Evolutionary conservation across 2,113 vertebrate species (phyloP), one percentile per base, ranked within the genome.

Genomic region (Nycticebus coucang): DNA sequence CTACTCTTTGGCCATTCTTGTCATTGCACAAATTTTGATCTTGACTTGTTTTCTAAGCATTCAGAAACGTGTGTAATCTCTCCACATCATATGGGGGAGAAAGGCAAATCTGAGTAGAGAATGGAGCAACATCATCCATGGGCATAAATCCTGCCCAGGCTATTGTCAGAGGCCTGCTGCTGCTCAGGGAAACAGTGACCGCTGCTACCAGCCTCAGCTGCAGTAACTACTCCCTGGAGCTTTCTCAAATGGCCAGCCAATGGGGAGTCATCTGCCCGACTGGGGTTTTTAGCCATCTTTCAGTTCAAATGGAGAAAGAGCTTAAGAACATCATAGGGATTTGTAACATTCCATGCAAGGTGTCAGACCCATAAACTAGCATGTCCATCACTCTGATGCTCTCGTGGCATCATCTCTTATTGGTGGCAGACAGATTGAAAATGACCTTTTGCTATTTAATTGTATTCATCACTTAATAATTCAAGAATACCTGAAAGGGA

Each of bases 381-480:
- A 8, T 55, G 93, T 96, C 94, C 55, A n/a, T 92, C 7, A 22
- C 5, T 13, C 68, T 5, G 1, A 7, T 10, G 33, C 2, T 0
- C 68, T 18, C 30, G 0, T 59, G 72, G 87, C 41, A 75, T 84
- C 26, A 0, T 79, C 95, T 96, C 94, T 95, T 15, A 1, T 78
- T 72, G 69, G 74, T 57, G 94, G 86, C 88, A 97, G 87, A 75
- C 68, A 92, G 85, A 89, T 81, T 71, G 96, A 97, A 96, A 94
- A 95, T 93, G 96, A 97, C 92, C 95, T 97, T 97, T 97, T 90
- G 94, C 92, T 95, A 41, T 81, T 91, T 96, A 95, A 96, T 93
- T 94, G 68, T 97, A 93, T 96, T 96, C 96, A 95, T 92, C 89
- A 94, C 83, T 90, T 97, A 89, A 92, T 97, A 93, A 94, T 95